These are phyloP conservation scores for Pogoniulus pusillus DNA, from an alignment of 2,797 vertebrate genomes.

Conservation along the genomic window DNA sequence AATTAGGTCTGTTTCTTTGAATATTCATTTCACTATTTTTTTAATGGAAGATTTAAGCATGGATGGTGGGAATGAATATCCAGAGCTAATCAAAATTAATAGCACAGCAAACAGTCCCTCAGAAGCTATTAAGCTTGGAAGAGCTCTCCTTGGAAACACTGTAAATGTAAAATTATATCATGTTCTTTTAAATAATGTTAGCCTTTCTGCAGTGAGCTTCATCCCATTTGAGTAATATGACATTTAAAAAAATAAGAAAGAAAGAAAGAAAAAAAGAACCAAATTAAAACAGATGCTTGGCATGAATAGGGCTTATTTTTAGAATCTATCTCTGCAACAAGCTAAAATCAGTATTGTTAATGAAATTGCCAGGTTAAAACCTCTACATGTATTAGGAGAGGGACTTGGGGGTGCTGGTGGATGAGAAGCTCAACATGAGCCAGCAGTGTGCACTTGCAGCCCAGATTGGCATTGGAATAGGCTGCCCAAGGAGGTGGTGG, in stretches of 20 bases:
- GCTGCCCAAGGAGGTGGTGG: no score
- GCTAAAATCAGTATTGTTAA: neutral
- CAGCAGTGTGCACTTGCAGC: no score
- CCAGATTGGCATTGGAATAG: no score
- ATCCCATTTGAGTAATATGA: constrained; percentile 19
- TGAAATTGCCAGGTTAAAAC: constrained; percentile 2
- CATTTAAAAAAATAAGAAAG: constrained; percentile 24
- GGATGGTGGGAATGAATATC: neutral
- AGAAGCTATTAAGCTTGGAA: constrained; percentile 26
- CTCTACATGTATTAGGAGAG: neutral
- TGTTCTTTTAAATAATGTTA: constrained; percentile 1
- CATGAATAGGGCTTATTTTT: constrained; percentile 55
- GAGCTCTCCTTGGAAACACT: neutral
- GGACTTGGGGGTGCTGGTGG: no score
- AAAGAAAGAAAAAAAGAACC: no score
- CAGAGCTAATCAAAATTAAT: constrained; percentile 61
- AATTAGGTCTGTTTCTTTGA: constrained; percentile 2
- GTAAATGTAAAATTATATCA: constrained; percentile 5
- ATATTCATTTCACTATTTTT: neutral
- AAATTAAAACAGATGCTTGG: constrained; percentile 62
- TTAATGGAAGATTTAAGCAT: neutral
- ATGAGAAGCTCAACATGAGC: no score
- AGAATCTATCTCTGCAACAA: constrained; percentile 19
- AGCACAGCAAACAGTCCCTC: constrained; percentile 44
- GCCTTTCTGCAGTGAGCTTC: constrained; percentile 4